These are phyloP conservation scores for Entelurus aequoreus DNA, from an alignment of 2,113 vertebrate genomes.

Conservation along the genomic window DNA sequence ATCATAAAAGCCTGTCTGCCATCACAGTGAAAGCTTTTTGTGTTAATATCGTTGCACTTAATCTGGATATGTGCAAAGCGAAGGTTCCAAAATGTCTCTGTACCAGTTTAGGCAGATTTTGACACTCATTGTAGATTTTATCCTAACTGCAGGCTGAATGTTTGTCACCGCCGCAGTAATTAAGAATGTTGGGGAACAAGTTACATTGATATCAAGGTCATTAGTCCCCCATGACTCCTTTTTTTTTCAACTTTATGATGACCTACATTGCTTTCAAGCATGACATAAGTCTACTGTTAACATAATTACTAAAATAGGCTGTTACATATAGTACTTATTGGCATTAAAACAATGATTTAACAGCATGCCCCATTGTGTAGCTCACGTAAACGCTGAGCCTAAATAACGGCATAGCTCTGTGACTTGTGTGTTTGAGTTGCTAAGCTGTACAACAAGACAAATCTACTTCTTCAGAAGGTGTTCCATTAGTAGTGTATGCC, in stretches of 20 bases:
- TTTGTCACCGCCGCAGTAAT: conserved; percentile 11
- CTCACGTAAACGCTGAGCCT: conserved; percentile 20
- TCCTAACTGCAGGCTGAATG: conserved; percentile 14
- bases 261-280: conserved; percentile 28
- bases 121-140: conserved; percentile 19
- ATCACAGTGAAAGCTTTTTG: neutral
- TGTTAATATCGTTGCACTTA: conserved; percentile 16
- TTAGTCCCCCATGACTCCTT: conserved; percentile 9
- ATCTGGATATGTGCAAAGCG: conserved; percentile 8
- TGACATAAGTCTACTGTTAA: conserved; percentile 35
- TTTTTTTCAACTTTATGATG: neutral
- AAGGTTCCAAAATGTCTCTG: conserved; percentile 16
- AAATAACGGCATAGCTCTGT: conserved; percentile 26
- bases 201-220: conserved; percentile 4
- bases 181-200: neutral
- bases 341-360: conserved; percentile 10
- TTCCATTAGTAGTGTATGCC: conserved; percentile 42
- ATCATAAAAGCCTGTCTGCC: conserved; percentile 1
- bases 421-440: conserved; percentile 27
- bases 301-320: neutral
- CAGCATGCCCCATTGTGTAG: conserved; percentile 36
- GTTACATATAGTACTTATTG: conserved; percentile 12
- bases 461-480: conserved; percentile 27
- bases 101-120: neutral
- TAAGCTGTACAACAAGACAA: conserved; percentile 31